Conservation (phyloP, 1,140 invertebrate genomes). For the Caenorhabditis elegans region DNA sequence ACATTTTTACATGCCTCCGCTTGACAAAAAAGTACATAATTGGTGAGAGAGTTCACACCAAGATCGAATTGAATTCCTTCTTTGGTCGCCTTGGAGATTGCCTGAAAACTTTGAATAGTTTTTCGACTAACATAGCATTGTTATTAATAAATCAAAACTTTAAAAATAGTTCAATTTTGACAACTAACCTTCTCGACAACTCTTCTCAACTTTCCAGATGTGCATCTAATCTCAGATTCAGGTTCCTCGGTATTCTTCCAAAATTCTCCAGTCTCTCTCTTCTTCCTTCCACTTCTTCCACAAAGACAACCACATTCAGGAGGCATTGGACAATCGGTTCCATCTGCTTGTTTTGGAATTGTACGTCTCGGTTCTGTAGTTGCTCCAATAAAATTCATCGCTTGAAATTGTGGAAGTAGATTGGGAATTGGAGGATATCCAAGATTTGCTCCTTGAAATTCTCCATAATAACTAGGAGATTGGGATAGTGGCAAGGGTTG, state of each 20-base stretch:
- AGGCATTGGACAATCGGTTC: conserved; percentile 10
- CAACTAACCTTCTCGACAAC: neutral
- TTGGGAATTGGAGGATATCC: neutral
- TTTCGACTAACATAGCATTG: too few species aligned
- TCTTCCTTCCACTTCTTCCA: conserved; percentile 15
- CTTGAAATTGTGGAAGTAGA: neutral
- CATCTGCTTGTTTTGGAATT: conserved; percentile 17
- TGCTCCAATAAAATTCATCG: neutral
- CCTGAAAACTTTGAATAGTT: neutral
- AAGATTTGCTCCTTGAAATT: neutral
- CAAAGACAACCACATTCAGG: conserved; percentile 23
- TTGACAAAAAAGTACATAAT: neutral
- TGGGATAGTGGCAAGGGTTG: neutral
- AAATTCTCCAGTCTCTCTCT: neutral
- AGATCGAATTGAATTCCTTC: neutral
- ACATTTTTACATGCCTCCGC: neutral
- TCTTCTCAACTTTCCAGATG: conserved; percentile 1
- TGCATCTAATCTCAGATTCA: neutral
- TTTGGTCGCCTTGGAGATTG: neutral
- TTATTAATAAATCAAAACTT: neutral
- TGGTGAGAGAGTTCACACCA: neutral
- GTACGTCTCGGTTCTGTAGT: neutral
- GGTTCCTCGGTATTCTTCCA: neutral
- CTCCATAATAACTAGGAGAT: conserved; percentile 9
- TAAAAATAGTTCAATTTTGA: too few species aligned